phyloP scores from a whole-genome alignment of 1,140 invertebrate genomes.

The Drosophila chauvacae region DNA sequence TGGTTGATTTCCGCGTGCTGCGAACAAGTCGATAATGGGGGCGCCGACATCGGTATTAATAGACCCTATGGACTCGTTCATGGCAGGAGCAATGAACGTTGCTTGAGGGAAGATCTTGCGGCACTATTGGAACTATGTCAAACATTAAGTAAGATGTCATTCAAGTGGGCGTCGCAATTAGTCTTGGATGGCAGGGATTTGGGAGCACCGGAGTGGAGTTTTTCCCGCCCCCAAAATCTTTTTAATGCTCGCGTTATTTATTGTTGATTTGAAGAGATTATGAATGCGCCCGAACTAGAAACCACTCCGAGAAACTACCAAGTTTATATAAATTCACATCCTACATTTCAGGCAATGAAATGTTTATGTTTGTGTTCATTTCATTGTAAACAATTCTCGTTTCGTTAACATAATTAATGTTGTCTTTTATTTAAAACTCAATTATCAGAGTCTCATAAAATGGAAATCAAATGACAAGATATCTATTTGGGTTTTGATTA shows the following conservation, averaged over 20 bases:
- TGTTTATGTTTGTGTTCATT: conserved; percentile 21
- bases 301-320: background rate
- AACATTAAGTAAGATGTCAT: conserved; percentile 79
- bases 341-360: background rate
- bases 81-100: conserved; percentile 64
- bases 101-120: conserved; percentile 11
- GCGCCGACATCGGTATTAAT: conserved; percentile 59
- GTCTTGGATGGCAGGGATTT: conserved; percentile 57
- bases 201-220: background rate
- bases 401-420: conserved; percentile 5
- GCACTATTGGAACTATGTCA: conserved; percentile 65
- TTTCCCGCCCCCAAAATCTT: conserved; percentile 7
- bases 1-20: conserved; percentile 70
- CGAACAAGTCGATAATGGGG: conserved; percentile 64
- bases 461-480: background rate
- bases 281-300: background rate
- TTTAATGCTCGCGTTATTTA: conserved; percentile 36
- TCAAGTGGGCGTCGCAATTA: conserved; percentile 72
- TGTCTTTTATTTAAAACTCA: background rate
- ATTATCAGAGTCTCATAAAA: background rate
- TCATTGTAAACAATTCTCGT: conserved; percentile 10
- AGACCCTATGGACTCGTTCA: conserved; percentile 32
- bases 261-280: conserved; percentile 20
- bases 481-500: too few species aligned
- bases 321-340: background rate